Evolutionary conservation across 2,113 vertebrate genomes (phyloP), one percentile per base, ranked within the genome.

Genomic region (Melanocharis versteri): DNA sequence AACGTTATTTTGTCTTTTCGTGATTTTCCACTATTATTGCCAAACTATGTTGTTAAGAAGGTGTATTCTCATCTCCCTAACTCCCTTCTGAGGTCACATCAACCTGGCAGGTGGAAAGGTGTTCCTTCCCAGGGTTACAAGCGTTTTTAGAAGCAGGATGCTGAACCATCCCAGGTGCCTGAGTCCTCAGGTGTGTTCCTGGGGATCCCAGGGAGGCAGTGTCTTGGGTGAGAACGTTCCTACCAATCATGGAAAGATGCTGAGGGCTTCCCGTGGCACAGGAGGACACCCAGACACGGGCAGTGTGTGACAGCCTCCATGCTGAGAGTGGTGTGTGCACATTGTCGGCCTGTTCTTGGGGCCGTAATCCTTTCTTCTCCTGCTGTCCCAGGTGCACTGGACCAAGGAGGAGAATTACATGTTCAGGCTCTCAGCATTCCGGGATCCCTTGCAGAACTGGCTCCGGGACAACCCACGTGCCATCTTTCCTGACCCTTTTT

Each of bases 361-460:
- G 12, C 65, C 4, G 1, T 87, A 28, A 85, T 45, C 40, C 24
- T 62, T 81, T 93, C 51, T 39, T 92, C 45, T 94, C 26, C 71
- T 44, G 9, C 76, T 15, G 64, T 75, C 75, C 71, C 95, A 99
- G 99, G 99, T 99, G 80, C 98, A 99, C 83, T 99, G 99, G 99
- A 99, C 98, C 96, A 98, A 98, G 80, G 99, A 99, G 95, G 98
- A 99, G 70, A 99, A 99, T 91, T 99, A 99, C 93, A 98, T 99
- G 98, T 99, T 99, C 95, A 98, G 98, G 47, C 98, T 99, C 15
- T 99, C 99, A 0, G 95, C 83, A 0, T 99, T 99, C 64, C 98
- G 93, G 45, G 96, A 97, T 39, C 97, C 96, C 1, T 91, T 99
- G 71, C 98, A 83, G 40, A 93, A 92, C 48, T 99, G 99, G 99